Base-by-base conservation (phyloP, 2,797 vertebrate species). In the Macroramphosus scolopax region DNA sequence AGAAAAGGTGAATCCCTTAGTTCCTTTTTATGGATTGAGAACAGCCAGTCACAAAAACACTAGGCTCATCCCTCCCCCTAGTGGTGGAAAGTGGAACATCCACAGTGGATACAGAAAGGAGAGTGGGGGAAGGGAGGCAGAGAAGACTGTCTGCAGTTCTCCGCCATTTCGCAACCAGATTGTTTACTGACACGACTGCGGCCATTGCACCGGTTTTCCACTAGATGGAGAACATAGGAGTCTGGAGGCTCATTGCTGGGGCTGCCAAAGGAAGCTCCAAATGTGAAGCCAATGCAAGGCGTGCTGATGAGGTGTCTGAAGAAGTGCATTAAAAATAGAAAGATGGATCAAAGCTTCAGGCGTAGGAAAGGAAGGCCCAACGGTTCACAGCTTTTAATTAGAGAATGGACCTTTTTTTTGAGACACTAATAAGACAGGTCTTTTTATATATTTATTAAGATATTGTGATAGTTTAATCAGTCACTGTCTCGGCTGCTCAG, bases 101-200 rank as follows among this genome's bases (percentile, higher is more conserved):
- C 87, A 81, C 87, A 72, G 55, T 81, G 39, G 50, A 74, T 61
- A 68, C 71, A 76, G 66, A 71, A 64, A 74, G 48, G 50, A 68
- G 53, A 65, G 52, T 77, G 82, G 77, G 80, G 83, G 85, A 62
- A 72, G 85, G 81, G 78, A 78, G 60, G 51, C 75, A 82, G 74
- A 88, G 78, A 83, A 84, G 81, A 70, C 88, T 63, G 80, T 78
- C 85, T 86, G 88, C 87, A 83, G 84, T 88, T 85, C 83, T 81
- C 92, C 90, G 92, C 93, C 93, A 93, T 93, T 92, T 93, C 89
- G 88, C 89, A 92, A 92, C 90, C 77, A 88, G 87, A 91, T 82
- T 93, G 91, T 93, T 92, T 93, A 92, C 92, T 87, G 87, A 84
- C 90, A 89, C 72, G 76, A 58, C 60, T n/a, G 63, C 36, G 47